phyloP scores from a whole-genome alignment of 2,113 vertebrate genomes.

The Notarius quadriscutis region DNA sequence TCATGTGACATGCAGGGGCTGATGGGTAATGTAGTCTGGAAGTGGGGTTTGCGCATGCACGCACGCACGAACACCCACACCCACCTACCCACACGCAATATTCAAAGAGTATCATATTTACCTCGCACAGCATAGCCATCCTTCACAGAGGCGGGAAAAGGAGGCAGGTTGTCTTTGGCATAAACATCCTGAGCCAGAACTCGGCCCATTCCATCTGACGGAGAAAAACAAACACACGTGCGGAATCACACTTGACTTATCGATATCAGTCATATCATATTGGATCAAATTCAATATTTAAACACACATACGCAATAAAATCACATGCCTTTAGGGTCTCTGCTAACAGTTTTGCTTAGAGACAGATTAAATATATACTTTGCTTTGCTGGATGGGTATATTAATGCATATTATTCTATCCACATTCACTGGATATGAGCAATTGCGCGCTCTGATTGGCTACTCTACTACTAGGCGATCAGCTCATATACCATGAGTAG shows the following conservation, averaged over 20 bases:
- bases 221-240: slow-evolving; percentile 33
- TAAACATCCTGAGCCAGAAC: slow-evolving; percentile 99
- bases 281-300: neutral
- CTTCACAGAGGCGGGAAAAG: slow-evolving; percentile 98
- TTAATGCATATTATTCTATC: neutral
- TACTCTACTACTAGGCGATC: too few relatives aligned
- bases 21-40: too few relatives aligned
- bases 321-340: neutral
- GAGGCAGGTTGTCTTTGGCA: slow-evolving; percentile 99
- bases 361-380: neutral
- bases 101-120: slow-evolving; percentile 58
- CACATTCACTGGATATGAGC: too few relatives aligned
- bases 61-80: too few relatives aligned
- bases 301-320: neutral
- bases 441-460: too few relatives aligned
- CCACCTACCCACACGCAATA: neutral
- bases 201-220: slow-evolving; percentile 96
- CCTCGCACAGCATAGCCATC: slow-evolving; percentile 99
- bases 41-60: too few relatives aligned
- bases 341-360: neutral
- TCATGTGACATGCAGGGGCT: too few relatives aligned
- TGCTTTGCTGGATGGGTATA: neutral
- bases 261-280: neutral
- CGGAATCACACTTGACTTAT: neutral
- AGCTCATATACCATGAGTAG: too few relatives aligned